Evolutionary conservation across 2,113 vertebrate species (phyloP), one percentile per base, ranked within the genome.

Genomic region (Cololabis saira): DNA sequence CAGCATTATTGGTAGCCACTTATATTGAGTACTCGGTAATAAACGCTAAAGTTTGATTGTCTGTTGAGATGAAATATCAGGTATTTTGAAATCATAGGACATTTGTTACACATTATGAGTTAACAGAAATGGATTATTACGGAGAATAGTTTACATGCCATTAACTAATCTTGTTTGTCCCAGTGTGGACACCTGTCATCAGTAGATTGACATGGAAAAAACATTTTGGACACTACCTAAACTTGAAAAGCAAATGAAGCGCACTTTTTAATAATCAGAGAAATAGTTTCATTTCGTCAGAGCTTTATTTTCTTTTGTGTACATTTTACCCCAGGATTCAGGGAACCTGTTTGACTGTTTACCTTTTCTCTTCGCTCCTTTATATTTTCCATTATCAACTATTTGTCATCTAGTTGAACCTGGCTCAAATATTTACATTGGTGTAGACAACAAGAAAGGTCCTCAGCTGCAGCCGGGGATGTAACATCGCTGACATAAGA

Each of bases 401-500:
- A 79, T 57, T 43, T 77, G 64, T 58, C 70, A 51, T 51, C 61
- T 80, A 12, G 81, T 71, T 76, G 67, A 85, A 65, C 72, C 48
- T 7, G 4, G 27, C 15, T 82, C 81, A 92, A 93, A 93, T 93
- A 92, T 93, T 93, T 73, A 89, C 89, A 61, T 62, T 87, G 87
- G 89, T 75, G 77, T 81, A 70, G n/a, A 45, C 61, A 27, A 27
- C 53, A 52, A 43, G 59, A 72, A 56, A 69, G 22, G 49, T 53
- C 19, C 30, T 61, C 17, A 1, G 19, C 22, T 42, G 17, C 5
- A 44, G 21, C 17, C 0, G n/a, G 6, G 24, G 13, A 33, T 24
- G 61, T 53, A 24, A 63, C 16, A 50, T 2, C 18, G 52, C 33
- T 21, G 41, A 58, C 17, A 57, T 11, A 37, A 64, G 18, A 5